Evolutionary conservation across 2,113 vertebrate genomes (phyloP).

Genomic region (Phrynosoma blainvillii): DNA sequence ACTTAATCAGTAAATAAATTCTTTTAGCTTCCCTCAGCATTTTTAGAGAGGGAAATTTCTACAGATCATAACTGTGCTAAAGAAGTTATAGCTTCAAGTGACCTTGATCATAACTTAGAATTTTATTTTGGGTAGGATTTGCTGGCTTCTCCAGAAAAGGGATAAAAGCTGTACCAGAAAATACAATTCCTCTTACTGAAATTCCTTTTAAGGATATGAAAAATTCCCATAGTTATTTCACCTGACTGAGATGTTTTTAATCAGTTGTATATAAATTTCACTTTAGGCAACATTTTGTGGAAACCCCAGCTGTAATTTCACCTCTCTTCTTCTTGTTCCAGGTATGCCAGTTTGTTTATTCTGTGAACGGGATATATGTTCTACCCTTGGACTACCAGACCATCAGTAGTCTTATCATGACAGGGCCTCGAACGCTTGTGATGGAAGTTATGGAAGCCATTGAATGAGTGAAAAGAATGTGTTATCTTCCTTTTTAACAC

Average conservation of each 20-base stretch:
- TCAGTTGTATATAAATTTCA: neutral
- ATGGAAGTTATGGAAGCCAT: slow-evolving; percentile 86
- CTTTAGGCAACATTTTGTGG: neutral
- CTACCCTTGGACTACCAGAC: slow-evolving; percentile 83
- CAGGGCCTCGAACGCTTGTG: slow-evolving; percentile 82
- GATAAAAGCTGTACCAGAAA: neutral
- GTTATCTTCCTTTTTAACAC: too few species aligned
- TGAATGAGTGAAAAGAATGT: slow-evolving; percentile 58
- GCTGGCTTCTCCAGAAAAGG: neutral
- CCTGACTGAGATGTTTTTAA: neutral
- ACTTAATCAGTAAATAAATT: too few species aligned
- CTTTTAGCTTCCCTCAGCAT: neutral
- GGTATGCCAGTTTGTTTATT: slow-evolving; percentile 87
- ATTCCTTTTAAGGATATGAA: neutral
- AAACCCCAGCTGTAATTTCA: neutral
- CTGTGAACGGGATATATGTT: slow-evolving; percentile 83
- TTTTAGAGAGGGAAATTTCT: neutral
- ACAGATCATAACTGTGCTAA: too few species aligned
- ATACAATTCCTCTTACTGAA: too few species aligned
- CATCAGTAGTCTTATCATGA: slow-evolving; percentile 86
- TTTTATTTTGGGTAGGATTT: neutral
- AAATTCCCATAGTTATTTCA: neutral
- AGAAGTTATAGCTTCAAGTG: too few species aligned
- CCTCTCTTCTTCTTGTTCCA: slow-evolving; percentile 51
- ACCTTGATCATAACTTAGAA: neutral